Conservation (phyloP, 2,797 vertebrate genomes). For the Enteromius viviparus region DNA sequence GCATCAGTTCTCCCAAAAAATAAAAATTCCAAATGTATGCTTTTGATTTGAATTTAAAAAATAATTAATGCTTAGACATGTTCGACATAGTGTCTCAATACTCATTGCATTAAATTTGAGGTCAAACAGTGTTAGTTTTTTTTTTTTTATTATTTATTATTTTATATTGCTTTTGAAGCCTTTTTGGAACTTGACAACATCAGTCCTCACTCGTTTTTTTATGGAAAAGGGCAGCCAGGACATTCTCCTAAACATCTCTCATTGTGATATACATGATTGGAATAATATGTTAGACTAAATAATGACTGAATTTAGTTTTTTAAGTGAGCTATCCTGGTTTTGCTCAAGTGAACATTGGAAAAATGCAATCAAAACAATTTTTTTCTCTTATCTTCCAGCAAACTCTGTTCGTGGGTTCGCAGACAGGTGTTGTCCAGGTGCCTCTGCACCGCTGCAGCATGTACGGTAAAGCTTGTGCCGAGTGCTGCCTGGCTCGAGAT, state of each 20-base stretch:
- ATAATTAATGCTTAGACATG: background rate
- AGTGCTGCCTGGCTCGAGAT: slow-evolving; percentile 94
- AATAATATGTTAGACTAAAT: background rate
- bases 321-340: background rate
- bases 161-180: background rate
- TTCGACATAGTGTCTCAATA: background rate
- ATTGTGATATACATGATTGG: background rate
- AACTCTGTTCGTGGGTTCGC: slow-evolving; percentile 86
- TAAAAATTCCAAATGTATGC: background rate
- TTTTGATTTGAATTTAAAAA: background rate
- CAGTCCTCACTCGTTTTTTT: background rate
- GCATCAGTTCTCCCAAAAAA: background rate
- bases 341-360: background rate
- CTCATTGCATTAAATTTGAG: background rate
- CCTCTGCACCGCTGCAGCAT: slow-evolving; percentile 88
- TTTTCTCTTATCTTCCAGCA: slow-evolving; percentile 74
- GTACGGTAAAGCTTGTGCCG: slow-evolving; percentile 89
- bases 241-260: background rate
- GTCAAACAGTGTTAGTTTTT: background rate
- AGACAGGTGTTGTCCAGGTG: slow-evolving; percentile 83
- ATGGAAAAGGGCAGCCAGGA: background rate
- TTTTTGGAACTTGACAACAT: background rate
- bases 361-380: background rate
- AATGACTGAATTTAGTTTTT: background rate
- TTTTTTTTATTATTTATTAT: no score